A percentile compares a stretch with the other conserved stretches of the same genome.
Conservation (phyloP, 2,888 invertebrate species). For the Coenonympha glycerion region DNA sequence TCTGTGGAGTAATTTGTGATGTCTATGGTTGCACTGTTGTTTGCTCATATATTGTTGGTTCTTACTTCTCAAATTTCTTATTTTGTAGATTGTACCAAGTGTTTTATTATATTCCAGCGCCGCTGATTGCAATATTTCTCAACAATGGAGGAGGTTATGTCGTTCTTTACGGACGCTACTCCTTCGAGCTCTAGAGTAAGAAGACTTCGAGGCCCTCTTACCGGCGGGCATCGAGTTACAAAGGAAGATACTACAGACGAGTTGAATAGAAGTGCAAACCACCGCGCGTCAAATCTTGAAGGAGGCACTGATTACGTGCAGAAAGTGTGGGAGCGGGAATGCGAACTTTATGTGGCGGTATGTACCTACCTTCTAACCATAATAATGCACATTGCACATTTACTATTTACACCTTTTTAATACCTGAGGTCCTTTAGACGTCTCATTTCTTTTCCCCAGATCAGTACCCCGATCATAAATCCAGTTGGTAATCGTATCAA, state of each 20-base stretch:
- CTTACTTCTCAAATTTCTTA: too few relatives aligned
- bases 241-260: slow-evolving; percentile 45
- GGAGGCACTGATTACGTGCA: slow-evolving; percentile 55
- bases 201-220: slow-evolving; percentile 53
- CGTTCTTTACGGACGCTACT: slow-evolving; percentile 53
- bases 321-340: slow-evolving; percentile 51
- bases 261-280: slow-evolving; percentile 49
- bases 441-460: too few relatives aligned
- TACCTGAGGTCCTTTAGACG: too few relatives aligned
- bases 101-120: neutral
- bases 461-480: too few relatives aligned
- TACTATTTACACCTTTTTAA: too few relatives aligned
- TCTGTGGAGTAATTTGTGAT: too few relatives aligned
- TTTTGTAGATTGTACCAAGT: too few relatives aligned
- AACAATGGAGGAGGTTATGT: slow-evolving; percentile 57
- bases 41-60: too few relatives aligned
- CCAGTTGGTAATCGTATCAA: too few relatives aligned
- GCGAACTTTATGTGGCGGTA: slow-evolving; percentile 53
- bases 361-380: neutral
- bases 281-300: slow-evolving; percentile 46
- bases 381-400: too few relatives aligned
- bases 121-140: neutral
- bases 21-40: too few relatives aligned
- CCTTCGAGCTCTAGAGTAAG: slow-evolving; percentile 44
- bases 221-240: slow-evolving; percentile 52